Conservation (phyloP, 2,113 vertebrate genomes). For the Tupaia tana region DNA sequence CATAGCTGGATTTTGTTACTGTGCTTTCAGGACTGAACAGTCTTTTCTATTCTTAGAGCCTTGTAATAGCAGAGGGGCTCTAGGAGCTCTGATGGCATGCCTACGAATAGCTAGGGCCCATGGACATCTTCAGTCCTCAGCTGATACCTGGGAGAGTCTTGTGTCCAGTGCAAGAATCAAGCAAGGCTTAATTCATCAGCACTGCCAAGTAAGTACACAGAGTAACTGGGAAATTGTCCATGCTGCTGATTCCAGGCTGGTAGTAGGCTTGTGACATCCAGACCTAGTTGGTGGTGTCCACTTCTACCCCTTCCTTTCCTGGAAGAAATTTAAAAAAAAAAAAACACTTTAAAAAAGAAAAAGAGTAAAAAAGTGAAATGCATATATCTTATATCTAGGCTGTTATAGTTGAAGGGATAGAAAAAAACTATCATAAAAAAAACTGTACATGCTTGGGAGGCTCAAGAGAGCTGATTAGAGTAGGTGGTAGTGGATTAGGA, state of each 20-base stretch:
- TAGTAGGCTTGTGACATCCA: too few relatives aligned
- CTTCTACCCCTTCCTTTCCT: too few relatives aligned
- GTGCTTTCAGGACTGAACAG: background rate
- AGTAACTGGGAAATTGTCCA: fast-evolving
- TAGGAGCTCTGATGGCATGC: slow-evolving; percentile 96
- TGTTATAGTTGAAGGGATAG: background rate
- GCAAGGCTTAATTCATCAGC: slow-evolving; percentile 94
- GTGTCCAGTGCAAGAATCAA: slow-evolving; percentile 89
- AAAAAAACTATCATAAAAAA: background rate
- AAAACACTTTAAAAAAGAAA: background rate
- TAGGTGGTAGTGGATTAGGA: background rate
- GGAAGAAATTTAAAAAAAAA: too few relatives aligned
- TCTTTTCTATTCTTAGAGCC: slow-evolving; percentile 81
- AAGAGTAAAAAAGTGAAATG: background rate
- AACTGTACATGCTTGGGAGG: background rate
- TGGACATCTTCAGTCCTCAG: slow-evolving; percentile 88
- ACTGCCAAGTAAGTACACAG: slow-evolving; percentile 91
- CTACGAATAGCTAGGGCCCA: slow-evolving; percentile 94
- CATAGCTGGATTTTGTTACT: background rate
- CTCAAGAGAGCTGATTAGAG: background rate
- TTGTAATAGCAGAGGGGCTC: slow-evolving; percentile 88
- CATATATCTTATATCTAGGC: background rate
- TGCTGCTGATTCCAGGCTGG: background rate
- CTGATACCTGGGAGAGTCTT: slow-evolving; percentile 88
- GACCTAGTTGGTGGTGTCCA: too few relatives aligned